phyloP scores from a whole-genome alignment of 2,113 vertebrate species.

The Ammodramus savannarum region DNA sequence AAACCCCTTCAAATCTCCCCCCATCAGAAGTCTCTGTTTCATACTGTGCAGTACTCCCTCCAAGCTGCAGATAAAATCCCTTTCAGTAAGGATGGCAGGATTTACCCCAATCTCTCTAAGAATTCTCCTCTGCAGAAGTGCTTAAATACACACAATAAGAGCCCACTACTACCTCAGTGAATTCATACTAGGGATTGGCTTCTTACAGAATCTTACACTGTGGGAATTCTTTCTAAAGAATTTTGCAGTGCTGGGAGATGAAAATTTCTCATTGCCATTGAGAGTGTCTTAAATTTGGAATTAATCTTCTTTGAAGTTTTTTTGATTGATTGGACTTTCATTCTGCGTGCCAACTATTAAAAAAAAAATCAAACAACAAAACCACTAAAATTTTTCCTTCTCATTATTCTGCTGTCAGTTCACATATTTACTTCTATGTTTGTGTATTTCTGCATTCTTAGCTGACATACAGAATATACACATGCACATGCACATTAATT shows the following conservation, averaged over 20 bases:
- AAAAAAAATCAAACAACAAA: background rate
- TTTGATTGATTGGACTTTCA: background rate
- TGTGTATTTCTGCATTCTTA: background rate
- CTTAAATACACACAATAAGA: slow-evolving; percentile 37
- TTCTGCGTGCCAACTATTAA: background rate
- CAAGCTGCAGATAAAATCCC: slow-evolving; percentile 14
- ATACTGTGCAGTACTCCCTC: background rate
- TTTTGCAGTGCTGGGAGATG: background rate
- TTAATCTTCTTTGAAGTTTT: background rate
- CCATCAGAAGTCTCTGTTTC: background rate
- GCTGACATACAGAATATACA: background rate
- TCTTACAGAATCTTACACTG: background rate
- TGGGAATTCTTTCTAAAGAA: slow-evolving; percentile 41
- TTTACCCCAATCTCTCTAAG: slow-evolving; percentile 39
- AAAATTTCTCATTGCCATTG: background rate
- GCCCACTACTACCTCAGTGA: slow-evolving; percentile 11
- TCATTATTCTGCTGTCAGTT: background rate
- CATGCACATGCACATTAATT: background rate
- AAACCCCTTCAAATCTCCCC: background rate
- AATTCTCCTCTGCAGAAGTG: slow-evolving; percentile 23
- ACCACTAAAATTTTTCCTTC: background rate
- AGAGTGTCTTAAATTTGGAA: background rate
- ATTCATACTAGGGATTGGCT: background rate
- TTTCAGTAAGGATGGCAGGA: slow-evolving; percentile 12
- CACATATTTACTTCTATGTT: background rate